Evolutionary conservation across 2,113 vertebrate genomes (phyloP).

Genomic region (Dipodomys ordii): DNA sequence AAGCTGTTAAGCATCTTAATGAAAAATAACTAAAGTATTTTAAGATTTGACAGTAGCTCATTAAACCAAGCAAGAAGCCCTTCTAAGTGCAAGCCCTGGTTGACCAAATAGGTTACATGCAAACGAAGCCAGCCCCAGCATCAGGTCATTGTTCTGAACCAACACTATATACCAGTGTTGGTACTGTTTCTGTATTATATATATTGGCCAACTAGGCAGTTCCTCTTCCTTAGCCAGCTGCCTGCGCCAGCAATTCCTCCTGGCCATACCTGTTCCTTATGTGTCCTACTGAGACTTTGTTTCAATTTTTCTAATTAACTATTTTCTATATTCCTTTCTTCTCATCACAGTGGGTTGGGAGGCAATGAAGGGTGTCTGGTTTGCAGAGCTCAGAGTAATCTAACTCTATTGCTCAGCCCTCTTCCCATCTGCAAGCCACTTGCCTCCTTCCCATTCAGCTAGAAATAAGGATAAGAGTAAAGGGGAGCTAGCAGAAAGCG

Average conservation of each 20-base stretch:
- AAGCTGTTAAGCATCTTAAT: neutral
- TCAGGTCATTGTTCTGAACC: neutral
- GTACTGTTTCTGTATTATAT: neutral
- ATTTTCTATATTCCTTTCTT: slow-evolving; percentile 41
- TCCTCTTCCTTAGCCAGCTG: neutral
- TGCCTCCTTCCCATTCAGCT: neutral
- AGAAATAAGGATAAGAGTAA: neutral
- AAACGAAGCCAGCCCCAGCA: neutral
- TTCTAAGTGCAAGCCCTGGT: neutral
- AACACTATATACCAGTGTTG: neutral
- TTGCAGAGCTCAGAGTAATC: neutral
- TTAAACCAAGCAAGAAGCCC: neutral
- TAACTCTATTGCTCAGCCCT: neutral
- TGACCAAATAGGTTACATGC: neutral
- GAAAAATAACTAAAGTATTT: neutral
- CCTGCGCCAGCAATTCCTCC: neutral
- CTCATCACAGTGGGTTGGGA: slow-evolving; percentile 20
- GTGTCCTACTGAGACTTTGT: neutral
- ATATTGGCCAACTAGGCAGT: neutral
- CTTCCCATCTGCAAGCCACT: neutral
- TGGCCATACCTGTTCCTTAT: neutral
- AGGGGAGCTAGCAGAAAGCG: neutral
- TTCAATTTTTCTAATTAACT: neutral
- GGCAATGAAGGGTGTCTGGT: neutral
- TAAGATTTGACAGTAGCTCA: neutral